Evolutionary conservation across 2,888 invertebrate species (phyloP).

Genomic region (Drosophila siamana): DNA sequence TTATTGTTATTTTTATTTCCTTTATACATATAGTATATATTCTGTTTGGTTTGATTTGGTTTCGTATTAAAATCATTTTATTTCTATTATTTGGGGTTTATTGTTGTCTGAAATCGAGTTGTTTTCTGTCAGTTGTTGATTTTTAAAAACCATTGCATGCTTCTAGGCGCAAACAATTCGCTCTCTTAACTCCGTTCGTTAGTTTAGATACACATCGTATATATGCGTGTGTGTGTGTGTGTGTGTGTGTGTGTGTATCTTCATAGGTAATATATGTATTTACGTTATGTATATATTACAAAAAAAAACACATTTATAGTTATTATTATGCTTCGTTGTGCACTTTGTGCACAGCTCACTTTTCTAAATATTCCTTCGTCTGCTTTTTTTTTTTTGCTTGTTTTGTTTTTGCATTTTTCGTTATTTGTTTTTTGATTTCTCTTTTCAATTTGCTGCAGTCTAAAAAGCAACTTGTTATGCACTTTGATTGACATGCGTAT

Average conservation of each 20-base stretch:
- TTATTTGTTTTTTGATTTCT: neutral
- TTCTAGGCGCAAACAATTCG: slow-evolving; percentile 11
- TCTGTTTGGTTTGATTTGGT: neutral
- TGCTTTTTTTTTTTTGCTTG: neutral
- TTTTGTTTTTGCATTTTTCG: neutral
- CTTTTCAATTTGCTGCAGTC: slow-evolving; percentile 19
- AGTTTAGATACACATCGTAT: slow-evolving; percentile 1
- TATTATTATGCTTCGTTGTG: slow-evolving; percentile 43
- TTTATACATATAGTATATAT: slow-evolving; percentile 15
- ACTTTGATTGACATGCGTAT: slow-evolving; percentile 73
- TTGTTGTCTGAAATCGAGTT: slow-evolving; percentile 4
- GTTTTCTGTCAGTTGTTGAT: slow-evolving; percentile 1
- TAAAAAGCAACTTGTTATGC: slow-evolving; percentile 53
- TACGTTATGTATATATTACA: slow-evolving; percentile 4
- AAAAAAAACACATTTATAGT: slow-evolving; percentile 14
- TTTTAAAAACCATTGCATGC: slow-evolving; percentile 21
- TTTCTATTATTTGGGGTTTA: neutral
- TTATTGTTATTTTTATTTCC: slow-evolving; percentile 1
- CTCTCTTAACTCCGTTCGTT: slow-evolving; percentile 20
- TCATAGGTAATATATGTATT: neutral
- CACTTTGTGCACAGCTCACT: slow-evolving; percentile 60
- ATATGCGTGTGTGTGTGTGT: neutral
- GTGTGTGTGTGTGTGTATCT: neutral
- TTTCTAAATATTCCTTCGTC: slow-evolving; percentile 18
- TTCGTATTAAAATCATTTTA: neutral